A percentile compares a stretch with the other conserved stretches of the same genome.
These are phyloP conservation scores for Drosophila formosana DNA, from an alignment of 2,888 invertebrate species.

Conservation along the genomic window DNA sequence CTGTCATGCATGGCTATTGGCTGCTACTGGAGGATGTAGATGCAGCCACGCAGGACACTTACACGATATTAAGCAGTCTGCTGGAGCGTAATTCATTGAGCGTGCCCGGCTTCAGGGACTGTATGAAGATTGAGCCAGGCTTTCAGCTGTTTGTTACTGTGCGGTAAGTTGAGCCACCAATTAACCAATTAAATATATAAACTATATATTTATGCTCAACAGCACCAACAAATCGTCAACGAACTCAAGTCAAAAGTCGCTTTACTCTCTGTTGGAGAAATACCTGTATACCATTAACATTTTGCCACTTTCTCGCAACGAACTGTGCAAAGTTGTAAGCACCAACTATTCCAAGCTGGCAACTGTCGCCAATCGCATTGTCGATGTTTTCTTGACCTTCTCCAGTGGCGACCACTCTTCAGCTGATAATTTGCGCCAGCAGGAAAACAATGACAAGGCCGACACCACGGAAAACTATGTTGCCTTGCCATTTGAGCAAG, in stretches of 20 bases:
- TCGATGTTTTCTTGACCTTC: conserved; percentile 93
- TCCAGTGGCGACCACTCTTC: conserved; percentile 89
- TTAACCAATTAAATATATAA: background rate
- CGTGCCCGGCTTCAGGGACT: conserved; percentile 95
- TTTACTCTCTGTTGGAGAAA: conserved; percentile 91
- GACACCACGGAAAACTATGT: conserved; percentile 76
- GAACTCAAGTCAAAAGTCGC: conserved; percentile 86
- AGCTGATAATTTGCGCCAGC: conserved; percentile 81
- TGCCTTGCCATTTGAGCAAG: conserved; percentile 80
- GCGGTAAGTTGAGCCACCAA: conserved; percentile 86
- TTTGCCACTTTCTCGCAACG: conserved; percentile 90
- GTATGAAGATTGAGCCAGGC: conserved; percentile 91
- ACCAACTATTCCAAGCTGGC: conserved; percentile 89
- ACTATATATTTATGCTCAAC: background rate
- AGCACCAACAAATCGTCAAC: conserved; percentile 83
- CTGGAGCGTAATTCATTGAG: conserved; percentile 93
- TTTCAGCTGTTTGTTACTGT: conserved; percentile 97
- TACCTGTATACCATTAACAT: conserved; percentile 93
- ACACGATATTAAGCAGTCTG: conserved; percentile 93
- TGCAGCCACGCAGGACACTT: conserved; percentile 96
- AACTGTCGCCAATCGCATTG: conserved; percentile 91
- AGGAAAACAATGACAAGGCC: conserved; percentile 84
- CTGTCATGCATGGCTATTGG: conserved; percentile 95
- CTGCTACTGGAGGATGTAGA: conserved; percentile 98
- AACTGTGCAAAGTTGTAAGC: conserved; percentile 90